Percentiles rank a stretch among this genome's conserved stretches.
Conservation (phyloP, 2,797 vertebrate species). For the Buphagus erythrorhynchus region DNA sequence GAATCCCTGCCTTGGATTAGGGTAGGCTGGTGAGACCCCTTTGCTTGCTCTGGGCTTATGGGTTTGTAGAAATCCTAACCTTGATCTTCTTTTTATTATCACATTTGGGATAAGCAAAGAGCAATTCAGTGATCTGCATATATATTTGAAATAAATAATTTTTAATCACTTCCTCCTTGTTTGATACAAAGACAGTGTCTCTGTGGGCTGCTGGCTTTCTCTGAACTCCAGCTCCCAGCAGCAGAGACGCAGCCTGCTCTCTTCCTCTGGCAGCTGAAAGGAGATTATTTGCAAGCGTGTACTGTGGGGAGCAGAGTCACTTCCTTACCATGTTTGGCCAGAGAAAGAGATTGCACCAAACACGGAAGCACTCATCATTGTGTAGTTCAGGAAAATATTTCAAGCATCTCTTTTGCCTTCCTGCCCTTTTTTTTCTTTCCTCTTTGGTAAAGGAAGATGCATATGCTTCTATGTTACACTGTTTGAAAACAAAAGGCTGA, state of each 20-base stretch:
- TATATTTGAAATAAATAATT: not conserved
- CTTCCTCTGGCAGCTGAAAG: slow-evolving; percentile 55
- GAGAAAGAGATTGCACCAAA: slow-evolving; percentile 36
- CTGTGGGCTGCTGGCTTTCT: not conserved
- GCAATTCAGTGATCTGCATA: not conserved
- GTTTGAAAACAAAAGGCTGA: slow-evolving; percentile 19
- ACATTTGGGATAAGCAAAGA: not conserved
- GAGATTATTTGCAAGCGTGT: slow-evolving; percentile 36
- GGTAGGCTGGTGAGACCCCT: not conserved
- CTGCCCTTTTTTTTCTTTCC: not conserved
- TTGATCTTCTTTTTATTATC: not conserved
- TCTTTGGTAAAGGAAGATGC: not conserved
- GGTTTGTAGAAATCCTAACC: not conserved
- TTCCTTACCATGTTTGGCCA: slow-evolving; percentile 74
- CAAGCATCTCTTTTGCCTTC: slow-evolving; percentile 48
- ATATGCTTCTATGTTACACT: not conserved
- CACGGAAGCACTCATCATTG: slow-evolving; percentile 42
- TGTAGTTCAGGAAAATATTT: slow-evolving; percentile 31
- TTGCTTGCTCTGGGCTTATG: not conserved
- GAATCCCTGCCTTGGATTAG: not conserved
- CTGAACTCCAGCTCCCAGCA: not conserved
- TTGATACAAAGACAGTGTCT: not conserved
- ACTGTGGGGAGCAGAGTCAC: slow-evolving; percentile 50
- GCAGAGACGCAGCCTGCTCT: not conserved
- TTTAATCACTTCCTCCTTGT: slow-evolving; percentile 16